These are phyloP conservation scores for Alligator mississippiensis DNA, from an alignment of 2,113 vertebrate genomes.

Conservation along the genomic window DNA sequence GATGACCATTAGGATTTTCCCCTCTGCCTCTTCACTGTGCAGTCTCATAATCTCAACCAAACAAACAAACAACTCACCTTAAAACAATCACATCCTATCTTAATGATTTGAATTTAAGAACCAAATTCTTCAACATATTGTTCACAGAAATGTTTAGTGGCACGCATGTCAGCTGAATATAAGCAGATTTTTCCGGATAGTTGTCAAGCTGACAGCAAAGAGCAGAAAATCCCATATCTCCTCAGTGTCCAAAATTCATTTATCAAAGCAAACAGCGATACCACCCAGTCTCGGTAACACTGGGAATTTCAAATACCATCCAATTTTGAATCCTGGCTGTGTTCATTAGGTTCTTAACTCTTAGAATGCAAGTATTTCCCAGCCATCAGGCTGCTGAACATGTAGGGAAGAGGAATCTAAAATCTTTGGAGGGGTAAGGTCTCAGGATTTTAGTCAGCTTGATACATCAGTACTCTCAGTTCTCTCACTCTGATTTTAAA, in stretches of 20 bases:
- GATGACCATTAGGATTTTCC: not conserved
- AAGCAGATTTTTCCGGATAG: not conserved
- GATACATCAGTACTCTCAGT: not conserved
- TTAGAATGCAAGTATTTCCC: not conserved
- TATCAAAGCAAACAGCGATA: not conserved
- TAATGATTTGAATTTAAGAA: slow-evolving; percentile 6
- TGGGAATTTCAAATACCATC: not conserved
- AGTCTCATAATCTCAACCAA: not conserved
- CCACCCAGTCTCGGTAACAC: not conserved
- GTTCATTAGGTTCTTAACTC: not conserved
- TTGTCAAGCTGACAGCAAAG: not conserved
- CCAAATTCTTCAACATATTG: not conserved
- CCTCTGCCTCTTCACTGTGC: not conserved
- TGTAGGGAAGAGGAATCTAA: not conserved
- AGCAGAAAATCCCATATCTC: not conserved
- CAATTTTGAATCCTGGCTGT: not conserved
- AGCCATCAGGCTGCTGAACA: not conserved
- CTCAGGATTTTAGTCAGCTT: not conserved
- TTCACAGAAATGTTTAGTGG: not conserved
- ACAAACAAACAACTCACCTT: not conserved
- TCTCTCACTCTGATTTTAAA: not conserved
- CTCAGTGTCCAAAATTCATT: not conserved
- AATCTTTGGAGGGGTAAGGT: not conserved
- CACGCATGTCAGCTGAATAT: not conserved
- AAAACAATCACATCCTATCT: not conserved